Evolutionary conservation across 1,140 invertebrate genomes (phyloP).

Genomic region (Aricia agestis): DNA sequence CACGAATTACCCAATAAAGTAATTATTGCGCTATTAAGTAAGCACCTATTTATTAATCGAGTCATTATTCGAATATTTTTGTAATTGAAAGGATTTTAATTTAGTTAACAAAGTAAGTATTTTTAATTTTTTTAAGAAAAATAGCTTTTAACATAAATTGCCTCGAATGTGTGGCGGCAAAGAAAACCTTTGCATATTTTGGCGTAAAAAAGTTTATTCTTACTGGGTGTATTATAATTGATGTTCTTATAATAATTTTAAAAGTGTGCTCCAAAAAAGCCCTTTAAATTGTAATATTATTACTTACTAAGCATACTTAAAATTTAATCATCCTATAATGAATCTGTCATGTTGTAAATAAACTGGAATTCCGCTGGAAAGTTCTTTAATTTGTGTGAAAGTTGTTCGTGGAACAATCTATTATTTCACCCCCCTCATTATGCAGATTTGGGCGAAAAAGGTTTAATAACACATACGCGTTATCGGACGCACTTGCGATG

Average conservation of each 20-base stretch:
- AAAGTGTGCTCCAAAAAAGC: too few species aligned
- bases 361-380: neutral
- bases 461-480: constrained; percentile 72
- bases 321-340: neutral
- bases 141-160: too few species aligned
- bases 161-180: too few species aligned
- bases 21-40: constrained; percentile 1
- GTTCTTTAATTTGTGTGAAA: constrained; percentile 21
- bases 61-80: neutral
- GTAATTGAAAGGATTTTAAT: too few species aligned
- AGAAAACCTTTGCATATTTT: too few species aligned
- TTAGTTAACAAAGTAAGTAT: too few species aligned
- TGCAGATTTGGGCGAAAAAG: constrained; percentile 71
- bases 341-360: neutral
- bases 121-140: too few species aligned
- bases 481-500: constrained; percentile 73
- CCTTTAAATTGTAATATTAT: too few species aligned
- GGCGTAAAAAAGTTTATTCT: too few species aligned
- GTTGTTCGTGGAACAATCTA: constrained; percentile 42
- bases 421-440: constrained; percentile 70
- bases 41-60: neutral
- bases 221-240: too few species aligned
- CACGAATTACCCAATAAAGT: constrained; percentile 13
- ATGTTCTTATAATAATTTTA: too few species aligned
- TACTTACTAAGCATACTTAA: too few species aligned